phyloP scores from a whole-genome alignment of 2,113 vertebrate genomes.

The Xenotilapia flavipinnis region DNA sequence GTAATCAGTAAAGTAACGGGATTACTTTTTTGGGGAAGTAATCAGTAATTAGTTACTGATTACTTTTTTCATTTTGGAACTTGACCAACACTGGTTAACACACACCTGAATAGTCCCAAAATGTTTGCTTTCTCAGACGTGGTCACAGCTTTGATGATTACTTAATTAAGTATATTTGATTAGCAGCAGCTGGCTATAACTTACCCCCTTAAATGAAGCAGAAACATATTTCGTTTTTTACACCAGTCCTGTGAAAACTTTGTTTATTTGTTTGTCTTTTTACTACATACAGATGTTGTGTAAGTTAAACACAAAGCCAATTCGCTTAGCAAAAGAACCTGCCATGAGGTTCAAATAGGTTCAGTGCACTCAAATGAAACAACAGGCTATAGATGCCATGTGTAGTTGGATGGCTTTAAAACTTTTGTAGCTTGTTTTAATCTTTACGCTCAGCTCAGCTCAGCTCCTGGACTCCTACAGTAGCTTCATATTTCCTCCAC shows the following conservation, averaged over 20 bases:
- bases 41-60: no score
- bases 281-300: neutral
- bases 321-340: neutral
- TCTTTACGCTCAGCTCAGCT: neutral
- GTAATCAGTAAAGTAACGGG: no score
- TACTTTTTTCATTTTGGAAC: no score
- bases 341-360: neutral
- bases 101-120: neutral
- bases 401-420: neutral
- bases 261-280: fast-evolving
- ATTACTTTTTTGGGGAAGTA: no score
- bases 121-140: neutral
- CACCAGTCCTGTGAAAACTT: neutral
- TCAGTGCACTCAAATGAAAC: neutral
- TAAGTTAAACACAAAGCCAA: neutral
- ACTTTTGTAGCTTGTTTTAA: neutral
- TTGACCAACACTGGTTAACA: no score
- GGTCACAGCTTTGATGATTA: neutral
- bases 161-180: neutral
- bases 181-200: neutral
- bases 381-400: neutral
- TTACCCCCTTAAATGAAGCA: neutral
- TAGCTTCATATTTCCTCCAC: neutral
- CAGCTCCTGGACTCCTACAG: neutral
- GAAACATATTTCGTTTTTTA: neutral